Evolutionary conservation across 2,888 invertebrate genomes (phyloP).

Genomic region (Cataglyphis altisquamis): DNA sequence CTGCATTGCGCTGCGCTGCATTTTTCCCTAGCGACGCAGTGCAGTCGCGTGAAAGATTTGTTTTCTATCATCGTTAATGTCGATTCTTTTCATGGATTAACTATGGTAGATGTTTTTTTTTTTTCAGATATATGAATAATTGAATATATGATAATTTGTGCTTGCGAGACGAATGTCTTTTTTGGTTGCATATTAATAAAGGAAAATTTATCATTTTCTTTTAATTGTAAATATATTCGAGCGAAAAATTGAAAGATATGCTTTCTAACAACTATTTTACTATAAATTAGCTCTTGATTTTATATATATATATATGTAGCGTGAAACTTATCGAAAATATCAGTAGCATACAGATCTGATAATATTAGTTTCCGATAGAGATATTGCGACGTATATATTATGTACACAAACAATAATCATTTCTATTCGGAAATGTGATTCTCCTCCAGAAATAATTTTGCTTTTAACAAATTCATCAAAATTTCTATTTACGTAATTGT

Average conservation of each 20-base stretch:
- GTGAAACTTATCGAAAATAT: neutral
- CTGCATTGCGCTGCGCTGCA: constrained; percentile 42
- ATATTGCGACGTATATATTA: neutral
- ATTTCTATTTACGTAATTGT: constrained; percentile 27
- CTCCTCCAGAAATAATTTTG: neutral
- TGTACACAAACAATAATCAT: neutral
- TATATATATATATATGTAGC: neutral
- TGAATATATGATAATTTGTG: neutral
- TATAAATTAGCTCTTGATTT: constrained; percentile 12
- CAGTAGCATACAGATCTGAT: neutral
- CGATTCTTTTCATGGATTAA: constrained; percentile 45
- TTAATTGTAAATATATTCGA: constrained; percentile 6
- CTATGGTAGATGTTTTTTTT: constrained; percentile 18
- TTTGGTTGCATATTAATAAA: constrained; percentile 61
- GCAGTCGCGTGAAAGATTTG: constrained; percentile 48
- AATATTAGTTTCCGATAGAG: constrained; percentile 3
- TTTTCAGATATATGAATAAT: constrained; percentile 21
- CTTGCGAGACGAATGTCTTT: constrained; percentile 68
- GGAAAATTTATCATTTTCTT: constrained; percentile 10
- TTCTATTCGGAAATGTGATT: constrained; percentile 29
- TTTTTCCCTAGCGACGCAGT: constrained; percentile 47
- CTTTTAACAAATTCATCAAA: neutral
- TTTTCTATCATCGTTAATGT: constrained; percentile 52
- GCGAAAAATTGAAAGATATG: neutral
- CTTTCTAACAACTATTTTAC: neutral